Base-by-base conservation (phyloP, 2,888 invertebrate genomes). In the Synergus laeviventris region DNA sequence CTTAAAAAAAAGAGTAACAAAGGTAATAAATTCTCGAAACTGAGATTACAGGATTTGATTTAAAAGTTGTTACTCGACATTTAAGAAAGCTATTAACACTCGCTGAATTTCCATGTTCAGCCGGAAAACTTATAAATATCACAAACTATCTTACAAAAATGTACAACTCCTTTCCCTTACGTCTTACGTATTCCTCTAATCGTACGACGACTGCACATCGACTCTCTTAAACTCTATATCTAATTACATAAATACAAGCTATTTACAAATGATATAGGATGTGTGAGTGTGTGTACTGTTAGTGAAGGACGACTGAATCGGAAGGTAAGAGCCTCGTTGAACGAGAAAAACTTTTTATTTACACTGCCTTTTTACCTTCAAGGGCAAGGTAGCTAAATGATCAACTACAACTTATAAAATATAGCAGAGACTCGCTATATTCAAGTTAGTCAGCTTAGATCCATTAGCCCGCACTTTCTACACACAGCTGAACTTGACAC, bases 401-500 rank as follows among this genome's bases (percentile, higher is more conserved):
- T 75, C 83, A 86, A 85, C 86, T 88, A 86, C 78, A 86, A 87
- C 89, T 89, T 88, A 85, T 82, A 86, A 88, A 86, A 87, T 89
- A 89, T 89, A 89, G 86, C 85, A 84, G 79, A 80, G 83, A 78
- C 80, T 82, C 81, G 87, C 87, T 89, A 89, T 89, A 89, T 87
- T 89, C 87, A 87, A 89, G 88, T 88, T 88, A 86, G 84, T 85
- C 83, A 82, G 86, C 86, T 84, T 82, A 84, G 83, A 84, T 86
- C 85, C 86, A 81, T 84, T 86, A 83, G 84, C 84, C 83, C 83
- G 83, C 80, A 83, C 80, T 83, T 84, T 86, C 92, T 92, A 96
- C 81, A 96, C 96, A 90, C 95, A 95, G 91, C 96, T 96, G 92
- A 96, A 96, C 91, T 96, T 96, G 86, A 95, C 93, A 86, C 92